Conservation (phyloP, 2,113 vertebrate genomes). For the Loxodonta africana region DNA sequence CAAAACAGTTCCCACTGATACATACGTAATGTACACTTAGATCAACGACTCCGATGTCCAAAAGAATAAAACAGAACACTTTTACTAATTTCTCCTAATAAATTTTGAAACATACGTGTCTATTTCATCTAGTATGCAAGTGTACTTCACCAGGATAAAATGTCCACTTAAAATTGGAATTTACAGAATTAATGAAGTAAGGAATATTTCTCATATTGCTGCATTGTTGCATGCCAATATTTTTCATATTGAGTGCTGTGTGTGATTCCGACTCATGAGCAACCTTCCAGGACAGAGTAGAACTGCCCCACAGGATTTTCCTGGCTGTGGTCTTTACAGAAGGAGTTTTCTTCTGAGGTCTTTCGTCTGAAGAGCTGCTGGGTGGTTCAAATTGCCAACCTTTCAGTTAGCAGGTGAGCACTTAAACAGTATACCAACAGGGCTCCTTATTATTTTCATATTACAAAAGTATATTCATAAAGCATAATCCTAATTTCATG, state of each 20-base stretch:
- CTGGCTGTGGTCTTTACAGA: too few relatives aligned
- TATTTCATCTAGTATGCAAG: not conserved
- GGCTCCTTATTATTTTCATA: too few relatives aligned
- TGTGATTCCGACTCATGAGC: too few relatives aligned
- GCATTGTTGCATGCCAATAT: not conserved
- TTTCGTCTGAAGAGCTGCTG: too few relatives aligned
- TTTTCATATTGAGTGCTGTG: not conserved
- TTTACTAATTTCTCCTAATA: not conserved
- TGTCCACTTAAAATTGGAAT: not conserved
- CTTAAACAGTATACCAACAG: too few relatives aligned
- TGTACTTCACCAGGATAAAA: not conserved
- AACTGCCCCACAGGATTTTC: too few relatives aligned
- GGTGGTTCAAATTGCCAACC: too few relatives aligned
- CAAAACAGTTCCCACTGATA: not conserved
- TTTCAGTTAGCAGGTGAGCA: too few relatives aligned
- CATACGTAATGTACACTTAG: not conserved
- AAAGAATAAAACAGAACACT: conserved; percentile 26
- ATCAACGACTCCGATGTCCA: not conserved
- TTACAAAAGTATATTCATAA: too few relatives aligned
- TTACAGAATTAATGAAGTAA: not conserved
- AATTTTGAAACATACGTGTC: not conserved
- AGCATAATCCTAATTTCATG: too few relatives aligned
- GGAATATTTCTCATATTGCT: not conserved
- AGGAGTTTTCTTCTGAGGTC: too few relatives aligned
- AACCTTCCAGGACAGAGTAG: too few relatives aligned